Evolutionary conservation across 1,140 invertebrate species (phyloP).

Genomic region (Pachypeltis micranthus): DNA sequence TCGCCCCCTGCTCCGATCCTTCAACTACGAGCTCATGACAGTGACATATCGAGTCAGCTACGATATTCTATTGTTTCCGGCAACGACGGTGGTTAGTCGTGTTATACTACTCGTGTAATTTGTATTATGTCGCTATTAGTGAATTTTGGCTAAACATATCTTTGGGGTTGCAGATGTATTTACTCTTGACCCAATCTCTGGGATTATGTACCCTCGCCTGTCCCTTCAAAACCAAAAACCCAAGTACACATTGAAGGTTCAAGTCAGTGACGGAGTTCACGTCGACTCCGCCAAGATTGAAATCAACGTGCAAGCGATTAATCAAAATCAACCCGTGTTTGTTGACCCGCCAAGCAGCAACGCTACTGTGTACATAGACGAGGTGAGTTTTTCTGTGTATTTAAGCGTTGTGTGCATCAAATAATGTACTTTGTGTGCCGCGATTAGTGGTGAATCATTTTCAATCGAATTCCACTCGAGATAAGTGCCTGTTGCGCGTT

Average conservation of each 20-base stretch:
- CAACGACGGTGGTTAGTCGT: slow-evolving; percentile 50
- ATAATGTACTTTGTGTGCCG: too few species aligned
- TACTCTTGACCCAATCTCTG: slow-evolving; percentile 53
- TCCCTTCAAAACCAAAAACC: slow-evolving; percentile 49
- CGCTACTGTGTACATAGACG: slow-evolving; percentile 62
- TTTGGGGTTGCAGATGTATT: slow-evolving; percentile 47
- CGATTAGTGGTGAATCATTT: too few species aligned
- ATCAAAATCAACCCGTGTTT: slow-evolving; percentile 74
- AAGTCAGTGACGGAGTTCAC: slow-evolving; percentile 58
- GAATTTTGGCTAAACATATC: too few species aligned
- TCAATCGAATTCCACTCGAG: too few species aligned
- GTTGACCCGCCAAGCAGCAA: slow-evolving; percentile 58
- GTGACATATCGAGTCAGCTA: slow-evolving; percentile 63
- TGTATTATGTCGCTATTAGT: too few species aligned
- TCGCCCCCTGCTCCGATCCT: slow-evolving; percentile 64
- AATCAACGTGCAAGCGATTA: slow-evolving; percentile 66
- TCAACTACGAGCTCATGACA: slow-evolving; percentile 62
- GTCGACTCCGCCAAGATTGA: slow-evolving; percentile 58
- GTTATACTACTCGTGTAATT: too few species aligned
- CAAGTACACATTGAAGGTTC: slow-evolving; percentile 55
- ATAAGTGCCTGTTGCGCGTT: too few species aligned
- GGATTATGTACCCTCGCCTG: slow-evolving; percentile 63
- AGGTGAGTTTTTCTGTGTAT: too few species aligned
- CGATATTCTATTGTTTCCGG: slow-evolving; percentile 58
- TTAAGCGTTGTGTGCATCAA: too few species aligned